Percentiles rank a stretch among this genome's conserved stretches.
Evolutionary conservation across 64 coral and sea anemone genomes (phyloP).

Genomic region (Porites lutea): DNA sequence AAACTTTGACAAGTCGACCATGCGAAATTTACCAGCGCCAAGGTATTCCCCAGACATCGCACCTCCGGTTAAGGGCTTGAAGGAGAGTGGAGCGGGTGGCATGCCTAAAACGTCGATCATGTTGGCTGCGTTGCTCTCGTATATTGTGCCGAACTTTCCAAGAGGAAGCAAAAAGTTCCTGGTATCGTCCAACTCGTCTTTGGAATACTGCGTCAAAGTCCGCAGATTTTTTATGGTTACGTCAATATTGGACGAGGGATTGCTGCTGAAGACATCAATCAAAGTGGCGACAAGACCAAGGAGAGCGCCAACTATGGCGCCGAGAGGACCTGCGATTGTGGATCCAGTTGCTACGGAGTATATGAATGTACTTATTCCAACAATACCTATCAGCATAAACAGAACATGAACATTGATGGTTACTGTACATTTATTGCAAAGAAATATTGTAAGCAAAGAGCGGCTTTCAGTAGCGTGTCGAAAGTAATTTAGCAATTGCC

Average conservation of each 20-base stretch:
- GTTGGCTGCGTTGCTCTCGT: slow-evolving; percentile 34
- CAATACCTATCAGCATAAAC: slow-evolving; percentile 9
- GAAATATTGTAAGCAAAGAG: slow-evolving; percentile 25
- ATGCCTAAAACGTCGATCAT: slow-evolving; percentile 25
- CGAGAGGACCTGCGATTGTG: background rate
- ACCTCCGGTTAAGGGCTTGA: background rate
- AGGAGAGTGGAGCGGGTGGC: slow-evolving; percentile 22
- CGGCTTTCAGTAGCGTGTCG: background rate
- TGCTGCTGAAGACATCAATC: slow-evolving; percentile 14
- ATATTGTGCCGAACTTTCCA: background rate
- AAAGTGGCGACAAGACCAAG: slow-evolving; percentile 37
- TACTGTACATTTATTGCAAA: slow-evolving; percentile 14
- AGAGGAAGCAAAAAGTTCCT: background rate
- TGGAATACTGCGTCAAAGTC: background rate
- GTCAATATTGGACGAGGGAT: slow-evolving; percentile 31
- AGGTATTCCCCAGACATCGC: background rate
- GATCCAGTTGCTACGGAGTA: slow-evolving; percentile 23
- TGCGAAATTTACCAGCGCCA: slow-evolving; percentile 32
- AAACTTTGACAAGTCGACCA: slow-evolving; percentile 10
- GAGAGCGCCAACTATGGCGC: slow-evolving; percentile 7
- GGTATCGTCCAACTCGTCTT: slow-evolving; percentile 28
- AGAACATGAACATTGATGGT: slow-evolving; percentile 8
- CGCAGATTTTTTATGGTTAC: slow-evolving; percentile 3
- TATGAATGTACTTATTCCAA: slow-evolving; percentile 29
- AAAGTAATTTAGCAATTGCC: slow-evolving; percentile 9